Evolutionary conservation across 2,888 invertebrate genomes (phyloP), one percentile per base, ranked within the genome.

Genomic region (Strigamia transsilvanica): DNA sequence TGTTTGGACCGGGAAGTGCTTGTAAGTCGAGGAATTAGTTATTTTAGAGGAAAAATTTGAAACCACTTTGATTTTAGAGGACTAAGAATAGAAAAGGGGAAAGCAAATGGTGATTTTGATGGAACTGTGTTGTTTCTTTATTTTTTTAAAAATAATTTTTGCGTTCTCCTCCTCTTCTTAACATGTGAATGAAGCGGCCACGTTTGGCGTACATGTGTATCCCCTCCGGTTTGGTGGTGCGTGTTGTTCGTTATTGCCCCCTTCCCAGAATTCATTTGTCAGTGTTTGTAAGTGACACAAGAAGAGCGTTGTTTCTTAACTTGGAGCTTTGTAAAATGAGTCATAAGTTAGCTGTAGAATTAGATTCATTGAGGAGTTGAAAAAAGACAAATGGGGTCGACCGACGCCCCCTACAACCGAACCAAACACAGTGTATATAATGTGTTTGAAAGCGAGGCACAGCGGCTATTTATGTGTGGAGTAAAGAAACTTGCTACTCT

Each of bases 21-120:
- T 38, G 38, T 38, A 6, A 38, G 10, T 38, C 80, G 82, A 82
- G 83, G 10, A 38, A 38, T 38, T 7, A 0, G 38, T 6, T 38
- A 38, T 38, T 38, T 38, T 6, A 38, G 38, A 10, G 10, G 38
- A 38, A 38, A n/a, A 38, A 38, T 38, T 38, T 38, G 38, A 38
- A 38, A 38, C 38, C 38, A 38, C 38, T 38, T 38, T 38, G 38
- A 38, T 38, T 82, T 51, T 82, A 84, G 84, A 84, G 83, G 82
- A 83, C 84, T 83, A 81, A 84, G 79, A 82, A 83, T 79, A 80
- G 83, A n/a, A 84, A 85, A 82, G 84, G 84, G 79, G 84, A 84
- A 82, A 83, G 83, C 83, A 82, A 84, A 82, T 84, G 84, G 91
- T 91, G 86, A 88, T 90, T 23, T 81, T 81, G 42, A 80, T 83